Evolutionary conservation across 2,797 vertebrate genomes (phyloP).

Genomic region (Halcyon smyrnensis): DNA sequence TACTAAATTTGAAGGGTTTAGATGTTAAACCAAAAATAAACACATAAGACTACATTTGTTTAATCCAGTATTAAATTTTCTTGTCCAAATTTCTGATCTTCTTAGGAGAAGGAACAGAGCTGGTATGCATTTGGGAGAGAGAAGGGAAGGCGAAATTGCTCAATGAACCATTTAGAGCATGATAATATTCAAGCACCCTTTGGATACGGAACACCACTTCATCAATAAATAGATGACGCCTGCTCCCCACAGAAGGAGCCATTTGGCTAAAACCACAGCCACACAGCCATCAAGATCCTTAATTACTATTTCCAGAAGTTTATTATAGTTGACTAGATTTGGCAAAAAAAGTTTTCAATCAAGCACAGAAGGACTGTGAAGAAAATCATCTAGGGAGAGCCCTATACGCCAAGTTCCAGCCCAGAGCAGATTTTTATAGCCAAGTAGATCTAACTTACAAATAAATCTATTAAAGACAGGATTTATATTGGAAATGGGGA

Average conservation of each 20-base stretch:
- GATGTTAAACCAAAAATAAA: background rate
- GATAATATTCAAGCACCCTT: background rate
- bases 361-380: constrained; percentile 32
- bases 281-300: background rate
- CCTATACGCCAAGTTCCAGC: background rate
- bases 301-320: constrained; percentile 39
- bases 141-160: background rate
- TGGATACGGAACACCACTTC: background rate
- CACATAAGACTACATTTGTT: background rate
- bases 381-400: constrained; percentile 2
- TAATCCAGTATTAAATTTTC: background rate
- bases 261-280: constrained; percentile 14
- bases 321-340: constrained; percentile 28
- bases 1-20: background rate
- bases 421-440: constrained; percentile 18
- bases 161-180: background rate
- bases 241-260: background rate
- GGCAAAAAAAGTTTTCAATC: constrained; percentile 47
- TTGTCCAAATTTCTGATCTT: background rate
- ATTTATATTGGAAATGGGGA: constrained; percentile 40
- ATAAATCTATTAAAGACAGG: constrained; percentile 34
- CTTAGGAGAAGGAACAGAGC: background rate
- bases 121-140: background rate
- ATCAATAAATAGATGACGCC: background rate
- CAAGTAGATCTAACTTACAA: constrained; percentile 34